Evolutionary conservation across 2,888 invertebrate species (phyloP), one percentile per base, ranked within the genome.

Genomic region (Heliconius hortense): DNA sequence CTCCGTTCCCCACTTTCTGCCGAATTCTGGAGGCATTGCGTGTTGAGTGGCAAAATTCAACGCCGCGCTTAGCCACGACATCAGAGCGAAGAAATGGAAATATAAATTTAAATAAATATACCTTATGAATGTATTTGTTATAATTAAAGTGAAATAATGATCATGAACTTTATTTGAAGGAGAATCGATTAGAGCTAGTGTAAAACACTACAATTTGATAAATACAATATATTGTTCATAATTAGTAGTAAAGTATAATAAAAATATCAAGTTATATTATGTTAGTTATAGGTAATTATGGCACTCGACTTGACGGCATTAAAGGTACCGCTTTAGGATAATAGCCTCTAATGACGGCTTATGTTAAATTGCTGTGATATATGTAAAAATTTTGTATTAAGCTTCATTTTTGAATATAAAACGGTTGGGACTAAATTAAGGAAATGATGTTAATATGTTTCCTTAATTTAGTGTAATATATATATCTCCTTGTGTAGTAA

Each of bases 321-420:
- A 69, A 31, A 69, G 56, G 21, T 69, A 24, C 13, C 56, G 69
- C 56, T n/a, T 48, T 35, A 35, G 31, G 8, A 35, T 35, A 64
- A 67, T 67, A 67, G 28, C 67, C n/a, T n/a, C 28, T 69, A 69
- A 31, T 69, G 35, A 69, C 56, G 69, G 56, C 56, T 56, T 68
- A 48, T 53, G 10, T 26, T 48, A 48, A n/a, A 56, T 69, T 48
- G 21, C 21, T 68, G 11, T 48, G n/a, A 69, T 69, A 31, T 56
- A n/a, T n/a, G n/a, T n/a, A 56, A 56, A 56, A 7, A 28, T 56
- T 56, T 21, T 69, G 1, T 31, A 28, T 31, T 35, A 13, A 31
- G 53, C 28, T 56, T 56, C n/a, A n/a, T 56, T n/a, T 11, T 68
- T 68, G 4, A 68, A 68, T 64, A 4, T n/a, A 64, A 39, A 64